Conservation (phyloP, 2,113 vertebrate species). For the Poeciliopsis occidentalis region DNA sequence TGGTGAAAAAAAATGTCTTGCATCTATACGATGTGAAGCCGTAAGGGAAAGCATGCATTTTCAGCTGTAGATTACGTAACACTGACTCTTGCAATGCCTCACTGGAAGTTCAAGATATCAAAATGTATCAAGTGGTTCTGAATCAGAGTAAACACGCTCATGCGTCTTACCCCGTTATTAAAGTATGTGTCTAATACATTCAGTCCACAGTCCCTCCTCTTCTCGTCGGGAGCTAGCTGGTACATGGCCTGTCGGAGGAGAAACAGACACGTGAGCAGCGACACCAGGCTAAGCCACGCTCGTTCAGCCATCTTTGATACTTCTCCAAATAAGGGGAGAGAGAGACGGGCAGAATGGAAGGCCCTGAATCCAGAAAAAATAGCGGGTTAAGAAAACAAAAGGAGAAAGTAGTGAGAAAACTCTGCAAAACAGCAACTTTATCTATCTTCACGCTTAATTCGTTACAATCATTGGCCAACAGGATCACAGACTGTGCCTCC, state of each 20-base stretch:
- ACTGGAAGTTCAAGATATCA: too few species aligned
- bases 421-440: conserved; percentile 21
- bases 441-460: conserved; percentile 12
- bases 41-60: too few species aligned
- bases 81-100: too few species aligned
- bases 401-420: not conserved
- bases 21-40: too few species aligned
- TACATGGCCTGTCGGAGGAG: conserved; percentile 83
- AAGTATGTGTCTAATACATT: conserved; percentile 87
- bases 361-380: not conserved
- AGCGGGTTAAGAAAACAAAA: conserved; percentile 2
- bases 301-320: conserved; percentile 46
- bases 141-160: not conserved
- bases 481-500: conserved; percentile 31
- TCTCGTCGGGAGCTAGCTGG: conserved; percentile 87
- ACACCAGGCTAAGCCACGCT: conserved; percentile 9
- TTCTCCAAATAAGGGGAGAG: conserved; percentile 43
- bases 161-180: conserved; percentile 82
- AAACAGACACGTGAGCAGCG: conserved; percentile 36
- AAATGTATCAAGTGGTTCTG: not conserved
- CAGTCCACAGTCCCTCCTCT: conserved; percentile 83
- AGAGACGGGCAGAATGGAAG: not conserved
- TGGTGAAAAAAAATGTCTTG: too few species aligned
- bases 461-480: conserved; percentile 14
- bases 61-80: too few species aligned